Evolutionary conservation across 2,888 invertebrate species (phyloP).

Genomic region (Amphipyra berbera): DNA sequence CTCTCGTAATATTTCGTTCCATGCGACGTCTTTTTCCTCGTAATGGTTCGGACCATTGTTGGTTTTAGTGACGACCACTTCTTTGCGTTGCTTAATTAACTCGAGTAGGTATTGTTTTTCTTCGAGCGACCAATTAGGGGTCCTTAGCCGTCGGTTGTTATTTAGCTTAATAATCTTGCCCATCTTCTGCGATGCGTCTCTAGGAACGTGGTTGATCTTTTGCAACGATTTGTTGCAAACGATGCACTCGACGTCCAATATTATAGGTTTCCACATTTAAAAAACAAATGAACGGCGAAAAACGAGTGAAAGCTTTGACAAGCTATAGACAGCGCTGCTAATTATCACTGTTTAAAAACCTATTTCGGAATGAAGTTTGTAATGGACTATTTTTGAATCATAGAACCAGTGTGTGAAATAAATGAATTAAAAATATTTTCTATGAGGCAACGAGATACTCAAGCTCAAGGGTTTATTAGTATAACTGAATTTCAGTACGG

Average conservation of each 20-base stretch:
- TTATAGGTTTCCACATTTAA: conserved; percentile 86
- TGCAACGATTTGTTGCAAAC: conserved; percentile 88
- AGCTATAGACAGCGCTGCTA: conserved; percentile 65
- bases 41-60: conserved; percentile 84
- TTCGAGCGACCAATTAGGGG: conserved; percentile 85
- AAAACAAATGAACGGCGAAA: conserved; percentile 80
- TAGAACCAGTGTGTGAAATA: conserved; percentile 47
- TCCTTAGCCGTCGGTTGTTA: conserved; percentile 78
- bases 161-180: conserved; percentile 81
- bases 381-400: conserved; percentile 51
- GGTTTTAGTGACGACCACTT: conserved; percentile 80
- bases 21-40: conserved; percentile 84
- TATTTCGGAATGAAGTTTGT: conserved; percentile 64
- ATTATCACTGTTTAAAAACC: conserved; percentile 64
- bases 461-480: background rate
- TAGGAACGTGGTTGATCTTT: conserved; percentile 81
- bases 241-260: conserved; percentile 87
- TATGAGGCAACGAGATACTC: conserved; percentile 52
- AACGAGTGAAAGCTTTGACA: conserved; percentile 70
- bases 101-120: conserved; percentile 86
- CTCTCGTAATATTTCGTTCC: conserved; percentile 82
- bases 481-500: conserved; percentile 3
- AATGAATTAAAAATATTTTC: conserved; percentile 54
- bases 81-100: conserved; percentile 83
- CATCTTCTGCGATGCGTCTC: conserved; percentile 73